phyloP scores from a whole-genome alignment of 2,113 vertebrate genomes.

The Eclectus roratus region DNA sequence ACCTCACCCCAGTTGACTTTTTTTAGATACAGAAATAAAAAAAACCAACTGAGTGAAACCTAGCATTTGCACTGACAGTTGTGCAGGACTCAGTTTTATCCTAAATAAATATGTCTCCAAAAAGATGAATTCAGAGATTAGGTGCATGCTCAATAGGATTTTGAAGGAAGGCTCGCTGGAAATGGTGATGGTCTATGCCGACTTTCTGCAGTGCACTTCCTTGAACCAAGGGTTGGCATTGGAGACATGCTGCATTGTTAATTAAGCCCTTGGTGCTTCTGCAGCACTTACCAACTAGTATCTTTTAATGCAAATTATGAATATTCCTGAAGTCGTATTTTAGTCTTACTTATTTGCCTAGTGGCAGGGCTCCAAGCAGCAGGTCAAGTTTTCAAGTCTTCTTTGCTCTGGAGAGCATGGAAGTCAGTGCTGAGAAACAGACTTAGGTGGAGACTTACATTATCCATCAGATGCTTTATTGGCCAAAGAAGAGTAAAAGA shows the following conservation, averaged over 20 bases:
- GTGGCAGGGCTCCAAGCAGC: background rate
- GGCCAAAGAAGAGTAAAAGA: slow-evolving; percentile 28
- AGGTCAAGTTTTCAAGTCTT: background rate
- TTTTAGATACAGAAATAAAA: background rate
- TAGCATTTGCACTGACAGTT: background rate
- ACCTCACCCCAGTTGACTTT: background rate
- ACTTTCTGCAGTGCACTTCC: background rate
- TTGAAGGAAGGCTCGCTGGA: background rate
- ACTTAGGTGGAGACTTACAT: background rate
- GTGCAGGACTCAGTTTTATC: background rate
- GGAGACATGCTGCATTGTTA: background rate
- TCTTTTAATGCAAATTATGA: background rate
- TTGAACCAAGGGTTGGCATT: background rate
- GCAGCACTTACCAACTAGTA: background rate
- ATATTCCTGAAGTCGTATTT: background rate
- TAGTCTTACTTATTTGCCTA: background rate
- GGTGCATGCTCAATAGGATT: background rate
- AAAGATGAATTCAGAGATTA: background rate
- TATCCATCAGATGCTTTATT: slow-evolving; percentile 24
- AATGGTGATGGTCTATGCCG: background rate
- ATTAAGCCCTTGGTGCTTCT: background rate
- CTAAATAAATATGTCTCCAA: background rate
- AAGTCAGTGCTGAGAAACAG: background rate
- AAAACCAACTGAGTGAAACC: background rate
- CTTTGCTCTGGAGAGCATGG: background rate